Percentiles rank a stretch among this genome's conserved stretches.
These are phyloP conservation scores for Emys orbicularis DNA, from an alignment of 2,797 vertebrate genomes.

Conservation along the genomic window DNA sequence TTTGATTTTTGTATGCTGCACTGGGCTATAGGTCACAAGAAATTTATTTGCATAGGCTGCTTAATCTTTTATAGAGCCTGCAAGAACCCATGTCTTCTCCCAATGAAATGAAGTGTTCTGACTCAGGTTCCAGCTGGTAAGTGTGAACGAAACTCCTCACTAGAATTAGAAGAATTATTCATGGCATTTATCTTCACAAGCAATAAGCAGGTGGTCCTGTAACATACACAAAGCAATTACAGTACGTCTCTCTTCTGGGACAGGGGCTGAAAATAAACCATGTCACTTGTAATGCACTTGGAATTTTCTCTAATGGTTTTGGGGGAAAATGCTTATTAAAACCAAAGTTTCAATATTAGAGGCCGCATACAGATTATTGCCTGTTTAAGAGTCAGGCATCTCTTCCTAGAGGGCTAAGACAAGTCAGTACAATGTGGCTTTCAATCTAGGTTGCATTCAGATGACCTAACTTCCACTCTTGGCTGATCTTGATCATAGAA, in stretches of 20 bases:
- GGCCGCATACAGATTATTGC: neutral
- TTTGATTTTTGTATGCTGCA: neutral
- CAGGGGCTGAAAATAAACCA: neutral
- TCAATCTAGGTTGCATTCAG: neutral
- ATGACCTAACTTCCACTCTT: neutral
- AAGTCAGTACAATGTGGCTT: neutral
- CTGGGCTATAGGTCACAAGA: neutral
- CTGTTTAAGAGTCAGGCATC: neutral
- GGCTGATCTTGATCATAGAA: neutral
- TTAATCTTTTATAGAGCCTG: neutral
- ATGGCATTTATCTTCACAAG: neutral
- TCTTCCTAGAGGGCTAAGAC: neutral
- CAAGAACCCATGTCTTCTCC: neutral
- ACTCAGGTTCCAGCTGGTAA: neutral
- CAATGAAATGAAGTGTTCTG: neutral
- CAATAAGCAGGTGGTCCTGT: neutral
- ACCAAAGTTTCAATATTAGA: neutral
- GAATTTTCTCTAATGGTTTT: neutral
- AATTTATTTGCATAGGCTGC: neutral
- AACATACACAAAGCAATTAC: neutral
- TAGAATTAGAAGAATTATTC: neutral
- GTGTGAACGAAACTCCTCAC: neutral
- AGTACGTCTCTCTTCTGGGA: neutral
- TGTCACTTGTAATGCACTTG: neutral
- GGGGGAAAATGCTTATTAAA: neutral